Evolutionary conservation across 2,113 vertebrate genomes (phyloP).

Genomic region (Cephalopterus ornatus): DNA sequence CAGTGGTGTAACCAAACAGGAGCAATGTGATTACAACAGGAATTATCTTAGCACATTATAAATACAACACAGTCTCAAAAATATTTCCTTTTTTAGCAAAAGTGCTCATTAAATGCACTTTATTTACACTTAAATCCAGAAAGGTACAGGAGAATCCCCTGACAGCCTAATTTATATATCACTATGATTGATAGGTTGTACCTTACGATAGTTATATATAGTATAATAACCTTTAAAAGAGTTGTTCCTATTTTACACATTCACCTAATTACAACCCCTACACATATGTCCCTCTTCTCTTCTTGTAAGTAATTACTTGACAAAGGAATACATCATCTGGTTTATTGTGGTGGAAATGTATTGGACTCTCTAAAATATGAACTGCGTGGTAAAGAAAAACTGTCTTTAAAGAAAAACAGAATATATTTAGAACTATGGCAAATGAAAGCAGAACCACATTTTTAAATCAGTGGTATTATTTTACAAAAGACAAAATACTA

Average conservation of each 20-base stretch:
- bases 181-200: not conserved
- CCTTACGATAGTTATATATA: not conserved
- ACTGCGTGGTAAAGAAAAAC: not conserved
- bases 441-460: not conserved
- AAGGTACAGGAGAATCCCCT: not conserved
- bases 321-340: not conserved
- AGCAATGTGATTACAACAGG: not conserved
- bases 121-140: not conserved
- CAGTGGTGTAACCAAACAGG: not conserved
- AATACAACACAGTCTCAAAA: not conserved
- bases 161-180: not conserved
- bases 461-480: not conserved
- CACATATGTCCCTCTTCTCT: not conserved
- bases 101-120: not conserved
- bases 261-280: not conserved
- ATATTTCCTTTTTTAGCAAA: not conserved
- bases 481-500: not conserved
- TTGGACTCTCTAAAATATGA: not conserved
- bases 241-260: not conserved
- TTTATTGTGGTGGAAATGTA: not conserved
- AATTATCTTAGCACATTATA: not conserved
- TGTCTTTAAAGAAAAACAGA: not conserved
- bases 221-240: not conserved
- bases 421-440: not conserved
- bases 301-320: not conserved